Evolutionary conservation across 2,888 invertebrate species (phyloP).

Genomic region (Pandemis corylana): DNA sequence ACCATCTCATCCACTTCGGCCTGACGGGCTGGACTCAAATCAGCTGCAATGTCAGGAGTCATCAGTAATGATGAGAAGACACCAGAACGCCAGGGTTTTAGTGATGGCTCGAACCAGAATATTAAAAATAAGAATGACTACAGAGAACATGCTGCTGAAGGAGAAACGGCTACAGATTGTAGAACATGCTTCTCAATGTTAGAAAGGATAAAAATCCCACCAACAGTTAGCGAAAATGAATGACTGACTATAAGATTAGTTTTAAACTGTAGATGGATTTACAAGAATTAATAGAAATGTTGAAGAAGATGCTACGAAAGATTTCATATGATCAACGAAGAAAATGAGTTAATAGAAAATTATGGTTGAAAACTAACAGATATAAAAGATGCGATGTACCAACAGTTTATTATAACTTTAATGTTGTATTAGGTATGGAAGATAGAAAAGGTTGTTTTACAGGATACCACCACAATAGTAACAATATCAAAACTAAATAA

Average conservation of each 20-base stretch:
- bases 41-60: constrained; percentile 75
- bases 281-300: neutral
- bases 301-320: neutral
- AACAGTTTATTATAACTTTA: neutral
- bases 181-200: neutral
- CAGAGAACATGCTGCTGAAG: neutral
- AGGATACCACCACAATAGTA: neutral
- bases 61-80: constrained; percentile 53
- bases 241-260: neutral
- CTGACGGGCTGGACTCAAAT: constrained; percentile 74
- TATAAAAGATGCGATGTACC: neutral
- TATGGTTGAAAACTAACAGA: neutral
- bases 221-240: neutral
- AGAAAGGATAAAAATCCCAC: neutral
- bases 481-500: neutral
- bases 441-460: neutral
- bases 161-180: constrained; percentile 1
- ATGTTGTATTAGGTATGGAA: neutral
- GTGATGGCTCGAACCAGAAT: constrained; percentile 31
- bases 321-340: neutral
- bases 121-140: constrained; percentile 6
- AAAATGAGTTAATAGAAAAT: neutral
- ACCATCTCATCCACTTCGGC: constrained; percentile 89
- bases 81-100: constrained; percentile 17
- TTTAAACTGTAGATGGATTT: neutral